phyloP scores from a whole-genome alignment of 92 coral and sea anemone genomes.

The Bergia puertoricense region DNA sequence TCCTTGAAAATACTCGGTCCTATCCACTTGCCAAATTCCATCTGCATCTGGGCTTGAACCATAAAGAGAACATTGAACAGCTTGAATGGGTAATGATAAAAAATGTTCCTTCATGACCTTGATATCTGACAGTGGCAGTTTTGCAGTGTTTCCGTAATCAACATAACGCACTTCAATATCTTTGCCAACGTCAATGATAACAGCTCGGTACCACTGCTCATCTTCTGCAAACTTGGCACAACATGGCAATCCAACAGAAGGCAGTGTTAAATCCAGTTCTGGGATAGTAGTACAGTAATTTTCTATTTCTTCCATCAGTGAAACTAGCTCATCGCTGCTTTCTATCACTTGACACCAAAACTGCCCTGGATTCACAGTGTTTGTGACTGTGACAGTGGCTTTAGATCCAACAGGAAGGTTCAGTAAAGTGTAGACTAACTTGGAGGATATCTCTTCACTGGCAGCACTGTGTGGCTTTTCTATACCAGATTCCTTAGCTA shows the following conservation, averaged over 20 bases:
- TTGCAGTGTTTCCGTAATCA: conserved; percentile 56
- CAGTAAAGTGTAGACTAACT: background rate
- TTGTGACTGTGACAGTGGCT: conserved; percentile 53
- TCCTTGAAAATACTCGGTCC: conserved; percentile 39
- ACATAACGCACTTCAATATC: conserved; percentile 44
- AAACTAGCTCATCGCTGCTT: conserved; percentile 36
- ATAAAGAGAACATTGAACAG: conserved; percentile 41
- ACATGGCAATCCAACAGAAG: conserved; percentile 46
- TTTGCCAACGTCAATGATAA: conserved; percentile 19
- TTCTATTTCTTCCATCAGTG: conserved; percentile 56
- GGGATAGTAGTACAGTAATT: conserved; percentile 49
- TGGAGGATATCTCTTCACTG: background rate
- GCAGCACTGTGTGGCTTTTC: too few relatives aligned
- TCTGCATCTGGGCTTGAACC: conserved; percentile 56
- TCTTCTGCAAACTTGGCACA: conserved; percentile 52
- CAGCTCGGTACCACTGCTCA: conserved; percentile 53
- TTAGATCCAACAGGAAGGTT: conserved; percentile 5
- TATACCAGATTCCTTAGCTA: background rate
- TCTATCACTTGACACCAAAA: conserved; percentile 69
- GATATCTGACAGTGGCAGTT: conserved; percentile 38
- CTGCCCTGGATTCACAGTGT: conserved; percentile 68
- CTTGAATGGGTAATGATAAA: conserved; percentile 45
- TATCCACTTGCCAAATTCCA: conserved; percentile 74
- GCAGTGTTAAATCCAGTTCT: conserved; percentile 40
- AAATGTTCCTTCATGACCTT: conserved; percentile 40